Conservation (phyloP, 2,113 vertebrate species). For the Ascaphus truei region DNA sequence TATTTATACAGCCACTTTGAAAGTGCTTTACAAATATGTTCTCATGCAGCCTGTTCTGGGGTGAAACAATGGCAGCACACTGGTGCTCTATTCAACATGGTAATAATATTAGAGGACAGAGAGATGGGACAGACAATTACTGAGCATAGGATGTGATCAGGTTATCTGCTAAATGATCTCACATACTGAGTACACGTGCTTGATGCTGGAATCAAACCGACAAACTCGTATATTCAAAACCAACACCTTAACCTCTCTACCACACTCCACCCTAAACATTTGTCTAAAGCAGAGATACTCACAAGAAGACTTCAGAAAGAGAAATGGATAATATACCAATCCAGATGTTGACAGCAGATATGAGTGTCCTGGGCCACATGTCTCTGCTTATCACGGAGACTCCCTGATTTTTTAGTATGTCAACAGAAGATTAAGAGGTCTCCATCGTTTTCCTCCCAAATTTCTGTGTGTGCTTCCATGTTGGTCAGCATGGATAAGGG, state of each 20-base stretch:
- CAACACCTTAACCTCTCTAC: background rate
- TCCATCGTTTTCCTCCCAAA: background rate
- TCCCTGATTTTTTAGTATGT: slow-evolving; percentile 1
- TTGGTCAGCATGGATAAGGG: background rate
- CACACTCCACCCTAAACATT: too few species aligned
- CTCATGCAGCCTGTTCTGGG: too few species aligned
- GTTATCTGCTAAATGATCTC: too few species aligned
- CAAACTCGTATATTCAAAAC: background rate
- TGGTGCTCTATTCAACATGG: too few species aligned
- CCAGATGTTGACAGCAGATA: slow-evolving; percentile 2
- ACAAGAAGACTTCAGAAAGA: background rate
- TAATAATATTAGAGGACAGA: too few species aligned
- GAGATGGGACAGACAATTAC: too few species aligned
- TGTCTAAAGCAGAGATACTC: background rate
- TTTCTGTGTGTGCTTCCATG: background rate
- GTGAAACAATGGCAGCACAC: too few species aligned
- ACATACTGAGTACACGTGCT: background rate
- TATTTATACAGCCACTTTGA: too few species aligned
- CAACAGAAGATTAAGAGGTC: slow-evolving; percentile 2
- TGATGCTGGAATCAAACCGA: background rate
- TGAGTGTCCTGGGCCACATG: background rate
- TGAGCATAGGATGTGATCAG: too few species aligned
- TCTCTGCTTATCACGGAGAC: background rate
- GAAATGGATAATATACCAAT: background rate
- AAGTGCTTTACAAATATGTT: too few species aligned